phyloP scores from a whole-genome alignment of 2,888 invertebrate species.

The Meandrusa payeni region DNA sequence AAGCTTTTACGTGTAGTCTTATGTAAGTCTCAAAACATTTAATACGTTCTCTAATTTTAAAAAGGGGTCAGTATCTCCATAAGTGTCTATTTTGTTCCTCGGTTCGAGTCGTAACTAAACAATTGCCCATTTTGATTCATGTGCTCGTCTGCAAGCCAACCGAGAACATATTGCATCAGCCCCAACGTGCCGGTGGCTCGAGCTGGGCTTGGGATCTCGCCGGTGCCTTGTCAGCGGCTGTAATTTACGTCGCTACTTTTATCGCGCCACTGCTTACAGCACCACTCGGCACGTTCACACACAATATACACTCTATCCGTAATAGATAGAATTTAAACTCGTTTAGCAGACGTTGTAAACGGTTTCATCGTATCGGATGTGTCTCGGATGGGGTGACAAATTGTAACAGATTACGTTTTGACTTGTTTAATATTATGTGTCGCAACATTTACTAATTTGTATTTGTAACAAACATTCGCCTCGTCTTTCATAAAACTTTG shows the following conservation, averaged over 20 bases:
- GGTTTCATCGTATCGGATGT: conserved; percentile 6
- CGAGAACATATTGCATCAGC: conserved; percentile 11
- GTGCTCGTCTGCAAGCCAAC: background rate
- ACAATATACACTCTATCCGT: conserved; percentile 1
- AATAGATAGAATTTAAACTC: background rate
- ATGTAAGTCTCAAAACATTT: no score
- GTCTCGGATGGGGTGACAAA: conserved; percentile 10
- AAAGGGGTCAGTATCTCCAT: no score
- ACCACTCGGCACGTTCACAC: background rate
- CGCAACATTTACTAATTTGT: conserved; percentile 1
- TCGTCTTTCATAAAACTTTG: no score
- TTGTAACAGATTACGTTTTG: conserved; percentile 17
- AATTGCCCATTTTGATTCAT: no score
- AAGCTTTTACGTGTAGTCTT: no score
- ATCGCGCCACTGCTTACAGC: background rate
- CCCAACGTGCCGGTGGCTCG: background rate
- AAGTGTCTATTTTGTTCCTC: no score
- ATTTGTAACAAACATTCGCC: no score
- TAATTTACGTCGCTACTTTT: conserved; percentile 16
- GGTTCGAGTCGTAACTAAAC: no score
- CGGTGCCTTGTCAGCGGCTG: conserved; percentile 13
- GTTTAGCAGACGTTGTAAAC: background rate
- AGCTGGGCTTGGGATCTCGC: background rate
- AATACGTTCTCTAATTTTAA: no score
- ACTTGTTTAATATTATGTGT: conserved; percentile 5